Evolutionary conservation across 2,888 invertebrate species (phyloP), one percentile per base, ranked within the genome.

Genomic region (Tinea semifulvella): DNA sequence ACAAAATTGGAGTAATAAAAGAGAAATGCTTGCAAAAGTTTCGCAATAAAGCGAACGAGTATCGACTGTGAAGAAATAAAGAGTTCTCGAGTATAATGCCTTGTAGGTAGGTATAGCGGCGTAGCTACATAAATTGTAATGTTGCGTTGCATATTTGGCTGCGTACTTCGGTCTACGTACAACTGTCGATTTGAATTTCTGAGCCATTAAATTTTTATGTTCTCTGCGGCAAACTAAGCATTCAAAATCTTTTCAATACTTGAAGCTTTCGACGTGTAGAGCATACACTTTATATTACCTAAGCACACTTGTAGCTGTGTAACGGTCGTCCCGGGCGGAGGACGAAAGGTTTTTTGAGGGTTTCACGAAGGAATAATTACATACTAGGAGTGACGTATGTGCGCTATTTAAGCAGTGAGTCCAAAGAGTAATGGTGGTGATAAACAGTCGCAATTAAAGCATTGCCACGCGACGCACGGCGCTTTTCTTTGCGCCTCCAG

Each of bases 1-100:
- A 75, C 76, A 74, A 77, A 80, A 79, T 79, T 79, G 77, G 73
- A 67, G 80, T 77, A 79, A 79, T 80, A 80, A 79, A 79, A 76
- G 77, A 73, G 79, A 68, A 79, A 79, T 77, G 79, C 75, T 68
- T 65, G 70, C 66, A 65, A 79, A 80, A 80, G 73, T 80, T 80
- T 80, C 60, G 77, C 74, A 80, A 80, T 80, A 80, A 79, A 77
- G 67, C 65, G 70, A 68, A 73, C 73, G 69, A 73, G 75, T 76
- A 80, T 79, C 77, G 79, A 79, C 76, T 80, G 76, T 70, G 74
- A 75, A 77, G 77, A 68, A 76, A 76, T 69, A 77, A 77, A 75
- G 76, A 76, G 77, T 75, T 76, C 65, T 60, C 56, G 52, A 60
- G 62, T 56, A 59, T 64, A 61, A 62, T 61, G 56, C 53, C 52